phyloP scores from a whole-genome alignment of 2,888 invertebrate species.

The Argyra leucocephala region DNA sequence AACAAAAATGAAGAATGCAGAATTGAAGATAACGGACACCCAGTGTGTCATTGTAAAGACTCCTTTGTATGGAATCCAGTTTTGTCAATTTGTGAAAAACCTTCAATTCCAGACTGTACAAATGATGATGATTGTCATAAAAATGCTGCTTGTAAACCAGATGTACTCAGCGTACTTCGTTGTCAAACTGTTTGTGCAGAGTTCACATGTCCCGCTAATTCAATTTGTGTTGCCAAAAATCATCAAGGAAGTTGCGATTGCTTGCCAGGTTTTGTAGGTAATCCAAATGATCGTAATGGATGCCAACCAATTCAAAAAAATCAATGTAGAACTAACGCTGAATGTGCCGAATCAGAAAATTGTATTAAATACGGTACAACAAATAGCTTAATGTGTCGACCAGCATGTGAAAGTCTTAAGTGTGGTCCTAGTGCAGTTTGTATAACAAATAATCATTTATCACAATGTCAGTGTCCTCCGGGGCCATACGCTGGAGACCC shows the following conservation, averaged over 20 bases:
- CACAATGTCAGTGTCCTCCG: conserved; percentile 81
- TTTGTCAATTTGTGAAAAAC: conserved; percentile 72
- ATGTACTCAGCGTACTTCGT: conserved; percentile 74
- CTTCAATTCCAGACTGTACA: conserved; percentile 73
- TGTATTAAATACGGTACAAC: conserved; percentile 54
- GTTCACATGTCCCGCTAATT: conserved; percentile 76
- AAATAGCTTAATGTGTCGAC: conserved; percentile 57
- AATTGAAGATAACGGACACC: conserved; percentile 55
- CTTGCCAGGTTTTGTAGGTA: conserved; percentile 71
- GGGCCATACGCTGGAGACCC: conserved; percentile 82
- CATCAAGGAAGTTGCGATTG: conserved; percentile 78
- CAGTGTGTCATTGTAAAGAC: conserved; percentile 69
- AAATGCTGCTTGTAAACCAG: conserved; percentile 66
- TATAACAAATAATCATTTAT: conserved; percentile 78
- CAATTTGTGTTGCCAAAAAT: conserved; percentile 63
- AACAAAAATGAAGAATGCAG: conserved; percentile 73
- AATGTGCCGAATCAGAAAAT: conserved; percentile 73
- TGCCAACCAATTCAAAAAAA: conserved; percentile 64
- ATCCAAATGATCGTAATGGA: conserved; percentile 83
- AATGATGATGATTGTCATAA: conserved; percentile 60
- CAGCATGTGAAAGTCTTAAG: conserved; percentile 64
- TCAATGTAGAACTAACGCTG: conserved; percentile 67
- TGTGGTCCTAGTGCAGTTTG: conserved; percentile 85
- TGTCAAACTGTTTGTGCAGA: conserved; percentile 68
- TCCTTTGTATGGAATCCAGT: conserved; percentile 77